Evolutionary conservation across 2,797 vertebrate genomes (phyloP), one percentile per base, ranked within the genome.

Genomic region (Argentina silus): DNA sequence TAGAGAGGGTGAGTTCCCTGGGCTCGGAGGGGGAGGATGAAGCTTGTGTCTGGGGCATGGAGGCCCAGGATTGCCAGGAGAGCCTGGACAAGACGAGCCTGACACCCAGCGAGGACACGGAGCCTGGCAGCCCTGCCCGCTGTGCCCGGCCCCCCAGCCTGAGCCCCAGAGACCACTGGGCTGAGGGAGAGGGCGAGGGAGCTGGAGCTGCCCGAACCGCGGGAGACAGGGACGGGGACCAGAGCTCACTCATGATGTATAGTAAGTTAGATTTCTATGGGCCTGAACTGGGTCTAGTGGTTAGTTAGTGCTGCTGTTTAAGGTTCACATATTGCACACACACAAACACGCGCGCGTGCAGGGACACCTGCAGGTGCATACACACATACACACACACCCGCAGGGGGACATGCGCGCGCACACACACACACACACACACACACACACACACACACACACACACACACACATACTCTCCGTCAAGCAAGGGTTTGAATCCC

Each of bases 21-120:
- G 93, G 91, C 67, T 94, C 93, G n/a, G 94, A 94, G 72, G 93
- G 92, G 50, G 93, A 94, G 78, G 93, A 94, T 94, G 93, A 94
- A 69, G 89, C 86, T 60, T 85, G 89, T 7, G 80, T 88, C 63
- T 95, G 93, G 93, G 88, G 88, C 81, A 81, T 90, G 83, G 93
- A 94, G 80, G 87, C 82, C 70, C 89, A 87, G 86, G 93, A 93
- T 79, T 86, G 84, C 81, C 90, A 88, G 81, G 92, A 93, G 81
- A 89, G 82, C 85, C 88, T 90, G 82, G 90, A 92, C 74, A 93
- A 93, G 85, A 87, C 87, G 0, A 93, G 92, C 78, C 83, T 93
- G 89, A 94, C 91, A 0, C 86, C 92, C 67, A 93, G 92, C 19
- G 93, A 93, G 85, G 93, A 87, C 64, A 92, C 90, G 50, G 91